These are phyloP conservation scores for Spilogale gracilis DNA, from an alignment of 2,113 vertebrate species.

Conservation along the genomic window DNA sequence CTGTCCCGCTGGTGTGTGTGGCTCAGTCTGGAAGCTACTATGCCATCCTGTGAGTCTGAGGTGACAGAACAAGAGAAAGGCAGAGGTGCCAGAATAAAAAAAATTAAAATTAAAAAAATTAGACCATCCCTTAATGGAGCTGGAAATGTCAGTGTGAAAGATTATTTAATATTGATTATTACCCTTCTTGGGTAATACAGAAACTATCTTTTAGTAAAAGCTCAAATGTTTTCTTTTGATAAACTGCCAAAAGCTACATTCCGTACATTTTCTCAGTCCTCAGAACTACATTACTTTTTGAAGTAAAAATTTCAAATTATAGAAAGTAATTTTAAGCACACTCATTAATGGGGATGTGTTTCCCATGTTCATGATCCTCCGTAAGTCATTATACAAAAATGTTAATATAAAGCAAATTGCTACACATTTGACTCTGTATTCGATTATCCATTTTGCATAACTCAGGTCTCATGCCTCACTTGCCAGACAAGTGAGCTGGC, in stretches of 20 bases:
- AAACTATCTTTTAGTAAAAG: neutral
- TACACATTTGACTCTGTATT: neutral
- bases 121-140: neutral
- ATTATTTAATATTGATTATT: neutral
- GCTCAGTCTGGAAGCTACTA: neutral
- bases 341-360: neutral
- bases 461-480: neutral
- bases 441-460: neutral
- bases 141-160: neutral
- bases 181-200: neutral
- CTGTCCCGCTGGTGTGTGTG: neutral
- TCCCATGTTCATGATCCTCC: neutral
- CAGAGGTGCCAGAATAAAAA: neutral
- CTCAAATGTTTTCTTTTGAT: neutral
- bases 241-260: neutral
- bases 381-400: neutral
- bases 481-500: neutral
- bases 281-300: neutral
- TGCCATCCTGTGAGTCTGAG: neutral
- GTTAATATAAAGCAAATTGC: slow-evolving; percentile 14
- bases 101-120: neutral
- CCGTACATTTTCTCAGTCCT: neutral
- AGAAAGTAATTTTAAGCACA: slow-evolving; percentile 34
- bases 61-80: neutral
- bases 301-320: slow-evolving; percentile 30